phyloP scores from a whole-genome alignment of 35 echinoderm and acorn worm genomes.

The Hemicentrotus pulcherrimus region DNA sequence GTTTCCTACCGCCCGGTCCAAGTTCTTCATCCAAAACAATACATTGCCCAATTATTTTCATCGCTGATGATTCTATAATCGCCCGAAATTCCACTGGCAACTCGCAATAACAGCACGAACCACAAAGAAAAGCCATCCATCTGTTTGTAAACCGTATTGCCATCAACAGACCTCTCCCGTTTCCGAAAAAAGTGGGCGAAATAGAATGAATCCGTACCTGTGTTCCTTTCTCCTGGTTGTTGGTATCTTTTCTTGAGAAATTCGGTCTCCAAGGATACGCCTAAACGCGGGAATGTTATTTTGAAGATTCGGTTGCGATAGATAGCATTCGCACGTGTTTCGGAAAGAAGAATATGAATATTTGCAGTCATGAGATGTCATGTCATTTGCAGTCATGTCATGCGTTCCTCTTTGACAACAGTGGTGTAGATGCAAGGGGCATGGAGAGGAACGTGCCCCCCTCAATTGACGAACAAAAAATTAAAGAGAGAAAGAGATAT shows the following conservation, averaged over 20 bases:
- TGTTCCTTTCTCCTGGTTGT: not conserved
- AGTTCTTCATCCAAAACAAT: not conserved
- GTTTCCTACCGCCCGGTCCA: not conserved
- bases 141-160: not conserved
- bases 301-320: not conserved
- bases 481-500: no score
- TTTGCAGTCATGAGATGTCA: not conserved
- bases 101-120: slow-evolving; percentile 9
- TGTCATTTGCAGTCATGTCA: no score
- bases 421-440: not conserved
- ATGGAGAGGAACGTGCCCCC: no score
- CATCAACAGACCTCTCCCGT: not conserved
- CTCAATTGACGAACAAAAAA: no score
- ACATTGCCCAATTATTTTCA: not conserved
- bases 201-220: not conserved
- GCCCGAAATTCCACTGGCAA: not conserved
- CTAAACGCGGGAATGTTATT: not conserved
- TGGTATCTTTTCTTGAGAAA: not conserved
- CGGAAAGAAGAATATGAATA: not conserved
- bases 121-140: not conserved
- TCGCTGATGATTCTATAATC: not conserved
- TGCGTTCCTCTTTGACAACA: no score
- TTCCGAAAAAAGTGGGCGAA: slow-evolving; percentile 1
- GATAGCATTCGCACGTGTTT: not conserved
- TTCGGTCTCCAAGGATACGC: not conserved